Conservation (phyloP, 1,140 invertebrate genomes). For the Vanessa tameamea region DNA sequence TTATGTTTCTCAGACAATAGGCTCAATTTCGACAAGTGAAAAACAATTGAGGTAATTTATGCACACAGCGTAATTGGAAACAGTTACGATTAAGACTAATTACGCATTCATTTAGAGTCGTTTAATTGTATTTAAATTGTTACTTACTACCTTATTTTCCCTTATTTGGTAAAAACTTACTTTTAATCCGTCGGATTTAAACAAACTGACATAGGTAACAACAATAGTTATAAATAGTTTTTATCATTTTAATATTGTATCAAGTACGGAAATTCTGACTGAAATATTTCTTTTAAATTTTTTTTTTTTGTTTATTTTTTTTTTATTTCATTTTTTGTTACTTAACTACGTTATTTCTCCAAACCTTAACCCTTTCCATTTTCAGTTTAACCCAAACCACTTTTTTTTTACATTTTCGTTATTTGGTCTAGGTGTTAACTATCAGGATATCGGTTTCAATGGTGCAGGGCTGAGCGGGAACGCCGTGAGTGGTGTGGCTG, state of each 20-base stretch:
- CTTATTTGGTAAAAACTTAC: background rate
- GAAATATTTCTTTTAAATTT: background rate
- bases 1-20: conserved; percentile 23
- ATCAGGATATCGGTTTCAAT: conserved; percentile 78
- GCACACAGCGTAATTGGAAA: conserved; percentile 47
- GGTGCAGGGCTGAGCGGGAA: conserved; percentile 79
- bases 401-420: conserved; percentile 38
- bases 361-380: conserved; percentile 7
- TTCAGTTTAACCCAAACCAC: conserved; percentile 21
- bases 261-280: no score
- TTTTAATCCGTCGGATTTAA: background rate
- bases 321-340: conserved; percentile 29
- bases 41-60: conserved; percentile 51
- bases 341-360: conserved; percentile 18
- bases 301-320: background rate
- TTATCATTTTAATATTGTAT: no score
- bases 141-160: conserved; percentile 22
- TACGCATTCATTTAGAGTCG: conserved; percentile 43
- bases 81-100: conserved; percentile 47
- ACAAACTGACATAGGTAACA: background rate
- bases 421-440: conserved; percentile 69
- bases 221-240: no score
- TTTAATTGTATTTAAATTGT: conserved; percentile 43
- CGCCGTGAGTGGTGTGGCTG: conserved; percentile 40
- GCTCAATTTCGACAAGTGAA: conserved; percentile 36